These are phyloP conservation scores for Colletes collaris DNA, from an alignment of 2,888 invertebrate species.

Conservation along the genomic window DNA sequence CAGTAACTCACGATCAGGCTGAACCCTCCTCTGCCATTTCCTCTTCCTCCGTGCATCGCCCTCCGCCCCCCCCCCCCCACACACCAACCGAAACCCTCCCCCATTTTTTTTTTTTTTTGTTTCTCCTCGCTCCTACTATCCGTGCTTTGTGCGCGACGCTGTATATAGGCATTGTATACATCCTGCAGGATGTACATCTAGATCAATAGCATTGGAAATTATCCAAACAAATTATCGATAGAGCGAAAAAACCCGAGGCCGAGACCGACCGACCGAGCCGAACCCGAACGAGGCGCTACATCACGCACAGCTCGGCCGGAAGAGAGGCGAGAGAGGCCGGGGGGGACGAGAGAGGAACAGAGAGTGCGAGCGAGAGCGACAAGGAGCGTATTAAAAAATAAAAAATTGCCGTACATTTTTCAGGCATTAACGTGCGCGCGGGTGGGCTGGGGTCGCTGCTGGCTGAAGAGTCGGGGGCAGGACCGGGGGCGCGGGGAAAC, in stretches of 20 bases:
- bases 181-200: slow-evolving; percentile 82
- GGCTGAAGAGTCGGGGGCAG: slow-evolving; percentile 57
- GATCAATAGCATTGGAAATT: slow-evolving; percentile 83
- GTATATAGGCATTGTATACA: slow-evolving; percentile 77
- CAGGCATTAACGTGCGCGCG: slow-evolving; percentile 80
- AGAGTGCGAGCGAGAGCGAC: slow-evolving; percentile 56
- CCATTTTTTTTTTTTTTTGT: neutral
- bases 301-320: slow-evolving; percentile 79
- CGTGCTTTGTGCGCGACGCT: slow-evolving; percentile 71
- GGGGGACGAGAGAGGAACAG: slow-evolving; percentile 27
- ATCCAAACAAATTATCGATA: slow-evolving; percentile 83
- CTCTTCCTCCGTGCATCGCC: slow-evolving; percentile 59
- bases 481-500: slow-evolving; percentile 64
- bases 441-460: slow-evolving; percentile 70
- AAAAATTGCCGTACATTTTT: slow-evolving; percentile 83
- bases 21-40: slow-evolving; percentile 64
- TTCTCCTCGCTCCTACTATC: slow-evolving; percentile 37
- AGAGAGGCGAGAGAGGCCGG: slow-evolving; percentile 42
- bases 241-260: slow-evolving; percentile 72
- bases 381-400: slow-evolving; percentile 82
- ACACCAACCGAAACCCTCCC: neutral
- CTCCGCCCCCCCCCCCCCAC: slow-evolving; percentile 2
- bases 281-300: slow-evolving; percentile 78
- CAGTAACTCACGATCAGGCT: slow-evolving; percentile 80
- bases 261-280: slow-evolving; percentile 58